Percentiles rank a stretch among this genome's conserved stretches.
These are phyloP conservation scores for Stictonetta naevosa DNA, from an alignment of 2,113 vertebrate species.

Conservation along the genomic window DNA sequence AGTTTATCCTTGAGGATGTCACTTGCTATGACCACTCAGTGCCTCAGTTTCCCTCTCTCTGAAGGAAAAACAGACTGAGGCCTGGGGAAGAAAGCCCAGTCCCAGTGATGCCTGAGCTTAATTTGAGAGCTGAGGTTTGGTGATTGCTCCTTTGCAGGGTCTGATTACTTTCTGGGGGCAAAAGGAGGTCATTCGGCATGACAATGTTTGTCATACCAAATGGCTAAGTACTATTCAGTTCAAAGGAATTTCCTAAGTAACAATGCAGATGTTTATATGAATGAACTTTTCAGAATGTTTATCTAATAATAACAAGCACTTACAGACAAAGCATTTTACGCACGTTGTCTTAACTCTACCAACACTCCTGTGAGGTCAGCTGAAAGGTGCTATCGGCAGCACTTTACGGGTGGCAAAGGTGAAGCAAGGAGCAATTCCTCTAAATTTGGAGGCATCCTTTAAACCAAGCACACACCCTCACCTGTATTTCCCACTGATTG, in stretches of 20 bases:
- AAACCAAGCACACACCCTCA: background rate
- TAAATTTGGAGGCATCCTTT: background rate
- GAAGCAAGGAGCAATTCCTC: background rate
- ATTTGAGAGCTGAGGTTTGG: background rate
- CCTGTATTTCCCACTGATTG: fast-evolving
- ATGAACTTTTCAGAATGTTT: slow-evolving; percentile 23
- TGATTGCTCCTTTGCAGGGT: background rate
- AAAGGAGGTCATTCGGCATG: background rate
- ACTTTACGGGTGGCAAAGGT: background rate
- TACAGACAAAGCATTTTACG: background rate
- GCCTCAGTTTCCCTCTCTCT: background rate
- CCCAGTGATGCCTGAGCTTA: background rate
- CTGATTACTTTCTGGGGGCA: background rate
- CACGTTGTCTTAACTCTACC: background rate
- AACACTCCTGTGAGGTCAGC: background rate
- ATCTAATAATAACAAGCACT: background rate
- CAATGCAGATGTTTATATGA: slow-evolving; percentile 27
- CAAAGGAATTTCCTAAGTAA: slow-evolving; percentile 35
- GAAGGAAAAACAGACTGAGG: background rate
- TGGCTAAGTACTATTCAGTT: background rate
- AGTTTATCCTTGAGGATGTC: background rate
- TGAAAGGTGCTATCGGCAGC: background rate
- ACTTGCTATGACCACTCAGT: background rate
- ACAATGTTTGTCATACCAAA: background rate
- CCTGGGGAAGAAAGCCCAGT: fast-evolving